Conservation (phyloP, 2,797 vertebrate species). For the Gallinago solitaria region DNA sequence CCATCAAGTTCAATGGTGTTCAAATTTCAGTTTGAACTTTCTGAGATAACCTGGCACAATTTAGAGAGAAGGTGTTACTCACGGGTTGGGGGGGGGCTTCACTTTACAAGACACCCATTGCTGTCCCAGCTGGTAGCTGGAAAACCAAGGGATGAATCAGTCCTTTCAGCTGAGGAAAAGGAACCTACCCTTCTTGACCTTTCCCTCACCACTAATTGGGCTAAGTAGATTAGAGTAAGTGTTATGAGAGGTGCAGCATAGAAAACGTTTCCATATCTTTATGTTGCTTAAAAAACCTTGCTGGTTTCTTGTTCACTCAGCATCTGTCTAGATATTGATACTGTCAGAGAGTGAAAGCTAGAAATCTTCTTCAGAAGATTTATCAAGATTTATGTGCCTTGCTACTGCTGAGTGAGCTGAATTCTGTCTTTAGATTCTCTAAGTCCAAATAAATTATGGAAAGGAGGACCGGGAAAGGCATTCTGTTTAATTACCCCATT, state of each 20-base stretch:
- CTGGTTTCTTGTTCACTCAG: neutral
- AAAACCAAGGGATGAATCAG: neutral
- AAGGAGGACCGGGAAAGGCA: neutral
- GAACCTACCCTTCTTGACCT: neutral
- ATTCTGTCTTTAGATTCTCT: neutral
- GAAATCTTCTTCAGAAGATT: neutral
- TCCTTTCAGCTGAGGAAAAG: neutral
- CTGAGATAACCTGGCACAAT: neutral
- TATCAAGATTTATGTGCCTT: neutral
- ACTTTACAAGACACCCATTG: neutral
- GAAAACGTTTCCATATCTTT: neutral
- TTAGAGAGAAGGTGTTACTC: neutral
- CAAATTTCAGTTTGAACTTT: neutral
- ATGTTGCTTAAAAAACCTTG: neutral
- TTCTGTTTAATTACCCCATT: neutral
- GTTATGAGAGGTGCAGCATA: neutral
- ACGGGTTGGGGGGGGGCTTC: neutral
- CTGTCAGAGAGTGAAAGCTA: neutral
- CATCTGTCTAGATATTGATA: neutral
- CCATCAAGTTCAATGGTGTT: neutral
- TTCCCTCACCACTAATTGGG: neutral
- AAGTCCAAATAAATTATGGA: neutral
- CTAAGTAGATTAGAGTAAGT: neutral
- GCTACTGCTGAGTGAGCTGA: neutral
- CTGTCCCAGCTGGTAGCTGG: neutral